phyloP scores from a whole-genome alignment of 2,113 vertebrate species.

The Macheiramphus alcinus region DNA sequence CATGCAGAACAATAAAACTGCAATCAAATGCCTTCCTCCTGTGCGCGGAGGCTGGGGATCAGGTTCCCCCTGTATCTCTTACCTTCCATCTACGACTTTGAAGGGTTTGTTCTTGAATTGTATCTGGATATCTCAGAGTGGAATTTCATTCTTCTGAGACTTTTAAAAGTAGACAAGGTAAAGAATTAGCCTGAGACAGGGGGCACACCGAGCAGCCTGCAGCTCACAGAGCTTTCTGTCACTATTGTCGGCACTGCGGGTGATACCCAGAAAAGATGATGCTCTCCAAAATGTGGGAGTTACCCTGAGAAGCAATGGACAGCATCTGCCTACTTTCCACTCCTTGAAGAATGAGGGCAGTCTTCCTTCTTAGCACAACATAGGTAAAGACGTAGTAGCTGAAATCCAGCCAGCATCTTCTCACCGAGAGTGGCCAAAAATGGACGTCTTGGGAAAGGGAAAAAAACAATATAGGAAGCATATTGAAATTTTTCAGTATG shows the following conservation, averaged over 20 bases:
- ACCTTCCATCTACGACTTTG: conserved; percentile 30
- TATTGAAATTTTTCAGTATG: not conserved
- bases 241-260: not conserved
- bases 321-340: not conserved
- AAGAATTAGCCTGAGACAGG: not conserved
- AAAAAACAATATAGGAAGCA: not conserved
- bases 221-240: not conserved
- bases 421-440: not conserved
- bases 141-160: conserved; percentile 51
- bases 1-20: conserved; percentile 40
- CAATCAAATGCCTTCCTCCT: conserved; percentile 29
- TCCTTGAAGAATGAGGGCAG: not conserved
- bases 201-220: not conserved
- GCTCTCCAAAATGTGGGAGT: not conserved
- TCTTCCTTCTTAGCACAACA: not conserved
- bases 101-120: conserved; percentile 31
- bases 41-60: not conserved
- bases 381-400: not conserved
- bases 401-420: not conserved
- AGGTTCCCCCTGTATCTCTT: conserved; percentile 36
- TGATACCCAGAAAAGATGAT: not conserved
- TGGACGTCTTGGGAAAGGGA: not conserved
- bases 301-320: not conserved
- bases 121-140: conserved; percentile 53
- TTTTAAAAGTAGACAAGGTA: not conserved